A percentile compares a stretch with the other conserved stretches of the same genome.
Conservation (phyloP, 2,888 invertebrate genomes). For the Ornithoptera alexandrae region DNA sequence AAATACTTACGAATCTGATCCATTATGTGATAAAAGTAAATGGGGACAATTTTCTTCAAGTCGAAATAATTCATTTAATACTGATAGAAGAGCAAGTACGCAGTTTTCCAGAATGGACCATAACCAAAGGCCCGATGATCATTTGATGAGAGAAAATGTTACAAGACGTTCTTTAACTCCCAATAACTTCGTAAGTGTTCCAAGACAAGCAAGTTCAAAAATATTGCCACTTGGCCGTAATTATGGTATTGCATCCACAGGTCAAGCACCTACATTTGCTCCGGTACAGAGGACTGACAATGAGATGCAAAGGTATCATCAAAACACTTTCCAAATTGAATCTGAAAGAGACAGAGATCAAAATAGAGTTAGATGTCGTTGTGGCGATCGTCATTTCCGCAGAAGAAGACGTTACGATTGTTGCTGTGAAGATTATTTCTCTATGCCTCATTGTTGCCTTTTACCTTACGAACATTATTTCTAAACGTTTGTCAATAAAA, state of each 20-base stretch:
- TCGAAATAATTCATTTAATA: background rate
- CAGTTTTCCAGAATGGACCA: background rate
- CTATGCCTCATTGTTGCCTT: conserved; percentile 17
- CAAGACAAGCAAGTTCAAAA: conserved; percentile 10
- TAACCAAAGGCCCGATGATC: conserved; percentile 9
- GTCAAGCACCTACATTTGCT: background rate
- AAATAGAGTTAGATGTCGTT: conserved; percentile 18
- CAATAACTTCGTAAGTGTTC: conserved; percentile 1
- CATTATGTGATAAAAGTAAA: conserved; percentile 13
- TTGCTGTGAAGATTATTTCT: conserved; percentile 22
- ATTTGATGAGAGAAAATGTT: conserved; percentile 3
- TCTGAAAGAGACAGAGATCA: conserved; percentile 4
- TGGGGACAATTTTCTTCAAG: background rate
- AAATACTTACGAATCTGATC: conserved; percentile 1
- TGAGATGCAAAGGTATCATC: background rate
- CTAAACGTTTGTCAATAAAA: conserved; percentile 12
- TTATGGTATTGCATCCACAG: conserved; percentile 5
- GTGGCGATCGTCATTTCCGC: conserved; percentile 6
- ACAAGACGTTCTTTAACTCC: background rate
- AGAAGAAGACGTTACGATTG: conserved; percentile 17
- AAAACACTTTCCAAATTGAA: conserved; percentile 8
- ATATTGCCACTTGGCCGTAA: background rate
- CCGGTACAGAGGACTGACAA: background rate
- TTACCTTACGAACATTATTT: conserved; percentile 18
- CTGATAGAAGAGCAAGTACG: background rate